Evolutionary conservation across 2,797 vertebrate species (phyloP).

Genomic region (Enteromius fasciolatus): DNA sequence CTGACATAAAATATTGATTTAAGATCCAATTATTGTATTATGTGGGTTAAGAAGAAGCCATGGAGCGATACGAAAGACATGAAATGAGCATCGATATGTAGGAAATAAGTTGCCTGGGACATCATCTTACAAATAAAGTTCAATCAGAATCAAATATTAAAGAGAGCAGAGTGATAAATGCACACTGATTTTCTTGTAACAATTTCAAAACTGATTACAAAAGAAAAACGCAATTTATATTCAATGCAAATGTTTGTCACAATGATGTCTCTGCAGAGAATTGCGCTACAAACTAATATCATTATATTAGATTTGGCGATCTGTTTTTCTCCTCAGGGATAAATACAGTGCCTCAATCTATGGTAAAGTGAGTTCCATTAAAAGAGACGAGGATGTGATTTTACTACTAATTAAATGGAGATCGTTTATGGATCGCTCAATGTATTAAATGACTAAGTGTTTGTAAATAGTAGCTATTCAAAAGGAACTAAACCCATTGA

Average conservation of each 20-base stretch:
- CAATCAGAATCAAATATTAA: not conserved
- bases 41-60: not conserved
- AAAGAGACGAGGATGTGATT: not conserved
- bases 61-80: not conserved
- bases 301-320: not conserved
- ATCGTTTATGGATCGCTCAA: not conserved
- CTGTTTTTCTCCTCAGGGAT: not conserved
- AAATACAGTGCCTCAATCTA: not conserved
- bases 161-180: not conserved
- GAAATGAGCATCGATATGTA: not conserved
- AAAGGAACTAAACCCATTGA: not conserved
- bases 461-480: not conserved
- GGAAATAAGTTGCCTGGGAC: not conserved
- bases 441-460: not conserved
- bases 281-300: not conserved
- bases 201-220: not conserved
- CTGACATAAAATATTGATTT: conserved; percentile 6
- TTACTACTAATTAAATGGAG: not conserved
- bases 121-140: not conserved
- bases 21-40: conserved; percentile 14
- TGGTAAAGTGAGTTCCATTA: not conserved
- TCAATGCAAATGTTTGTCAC: not conserved
- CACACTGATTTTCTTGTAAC: not conserved
- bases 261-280: not conserved
- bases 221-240: not conserved